Evolutionary conservation across 2,888 invertebrate genomes (phyloP).

Genomic region (Plutella xylostella): DNA sequence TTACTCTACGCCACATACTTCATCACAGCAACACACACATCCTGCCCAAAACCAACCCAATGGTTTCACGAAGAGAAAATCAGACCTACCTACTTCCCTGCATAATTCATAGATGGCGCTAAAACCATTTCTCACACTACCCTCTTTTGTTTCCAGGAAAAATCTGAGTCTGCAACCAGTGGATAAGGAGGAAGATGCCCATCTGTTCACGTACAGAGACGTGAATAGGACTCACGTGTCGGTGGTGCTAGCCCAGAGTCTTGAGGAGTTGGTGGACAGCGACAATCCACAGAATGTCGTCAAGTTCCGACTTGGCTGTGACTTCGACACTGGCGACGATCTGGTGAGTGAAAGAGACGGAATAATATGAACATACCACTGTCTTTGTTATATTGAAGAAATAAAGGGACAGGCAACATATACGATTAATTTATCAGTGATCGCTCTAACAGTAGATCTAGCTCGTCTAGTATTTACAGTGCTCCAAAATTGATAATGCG

Average conservation of each 20-base stretch:
- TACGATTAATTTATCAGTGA: too few species aligned
- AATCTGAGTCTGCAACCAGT: slow-evolving; percentile 79
- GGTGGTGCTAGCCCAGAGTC: slow-evolving; percentile 78
- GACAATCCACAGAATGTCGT: slow-evolving; percentile 84
- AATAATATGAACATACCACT: too few species aligned
- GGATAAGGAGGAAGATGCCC: slow-evolving; percentile 77
- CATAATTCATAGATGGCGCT: neutral
- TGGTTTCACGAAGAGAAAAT: too few species aligned
- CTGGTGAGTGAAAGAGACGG: slow-evolving; percentile 65
- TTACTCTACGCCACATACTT: too few species aligned
- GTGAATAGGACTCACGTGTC: slow-evolving; percentile 83
- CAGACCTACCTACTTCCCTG: neutral
- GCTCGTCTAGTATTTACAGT: too few species aligned
- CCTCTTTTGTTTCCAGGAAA: slow-evolving; percentile 41
- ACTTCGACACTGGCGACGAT: slow-evolving; percentile 75
- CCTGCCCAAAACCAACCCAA: too few species aligned
- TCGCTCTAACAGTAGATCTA: too few species aligned
- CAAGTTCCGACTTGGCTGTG: slow-evolving; percentile 84
- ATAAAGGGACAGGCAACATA: too few species aligned
- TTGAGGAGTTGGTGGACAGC: slow-evolving; percentile 85
- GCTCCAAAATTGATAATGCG: too few species aligned
- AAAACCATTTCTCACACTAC: neutral
- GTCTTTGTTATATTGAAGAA: too few species aligned
- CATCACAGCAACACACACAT: too few species aligned
- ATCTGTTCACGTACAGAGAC: slow-evolving; percentile 79